Evolutionary conservation across 2,888 invertebrate genomes (phyloP), one percentile per base, ranked within the genome.

Genomic region (Apotomis capreana): DNA sequence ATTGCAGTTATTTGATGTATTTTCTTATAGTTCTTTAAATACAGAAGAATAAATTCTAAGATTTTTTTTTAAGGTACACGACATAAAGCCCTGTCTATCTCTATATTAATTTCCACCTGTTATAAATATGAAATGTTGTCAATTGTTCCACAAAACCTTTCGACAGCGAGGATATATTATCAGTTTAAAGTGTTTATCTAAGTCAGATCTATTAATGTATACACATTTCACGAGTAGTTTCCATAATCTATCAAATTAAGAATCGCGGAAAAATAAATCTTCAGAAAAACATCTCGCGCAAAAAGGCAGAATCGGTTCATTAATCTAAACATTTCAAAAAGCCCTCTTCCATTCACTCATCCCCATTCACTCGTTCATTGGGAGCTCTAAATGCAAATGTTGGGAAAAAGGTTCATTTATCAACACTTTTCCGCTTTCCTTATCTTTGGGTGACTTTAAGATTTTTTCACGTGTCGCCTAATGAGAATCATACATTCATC

Each of bases 271-370:
- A 4, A 58, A 55, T 26, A 36, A 26, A 59, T 44, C 5, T 44
- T 6, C n/a, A 49, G 59, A 59, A 58, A 68, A 49, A 68, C 59
- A 59, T 59, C 51, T 51, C 4, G 4, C 65, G 9, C 55, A 65
- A 65, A 57, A 65, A 65, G 65, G 64, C 64, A 58, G n/a, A 67
- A 67, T 40, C 59, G 37, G 36, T 40, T 59, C 67, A 68, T 68
- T 59, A 68, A 68, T 68, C 67, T 68, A 68, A 68, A 68, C 67
- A 68, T 59, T 59, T 68, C 58, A 59, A 59, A 67, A 68, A 54
- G 8, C 58, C 51, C 51, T 63, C 63, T 55, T 5, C 65, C 65
- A 57, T 65, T 51, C 65, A 55, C 64, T 64, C 61, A 44, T 61
- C 63, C 10, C 12, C 61, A 54, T 64, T 64, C 63, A 68, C 59